A percentile compares a stretch with the other conserved stretches of the same genome.
phyloP scores from a whole-genome alignment of 2,888 invertebrate genomes.

The Drosophila aldrichi region DNA sequence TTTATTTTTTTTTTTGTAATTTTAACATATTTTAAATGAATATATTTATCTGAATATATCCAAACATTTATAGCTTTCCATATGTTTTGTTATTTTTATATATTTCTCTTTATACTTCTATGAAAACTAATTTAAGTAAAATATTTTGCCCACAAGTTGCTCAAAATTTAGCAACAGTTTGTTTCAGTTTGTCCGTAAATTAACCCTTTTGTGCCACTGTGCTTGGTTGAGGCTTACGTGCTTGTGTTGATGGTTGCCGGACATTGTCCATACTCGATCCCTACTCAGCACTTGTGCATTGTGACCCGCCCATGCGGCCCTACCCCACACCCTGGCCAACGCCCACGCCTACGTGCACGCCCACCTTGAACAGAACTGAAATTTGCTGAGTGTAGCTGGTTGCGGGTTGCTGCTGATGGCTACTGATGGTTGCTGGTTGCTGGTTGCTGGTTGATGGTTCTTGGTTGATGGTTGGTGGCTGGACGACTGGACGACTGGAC shows the following conservation, averaged over 20 bases:
- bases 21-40: too few species aligned
- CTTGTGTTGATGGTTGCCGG: slow-evolving; percentile 48
- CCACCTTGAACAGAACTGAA: slow-evolving; percentile 58
- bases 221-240: slow-evolving; percentile 15
- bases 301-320: slow-evolving; percentile 31
- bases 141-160: too few species aligned
- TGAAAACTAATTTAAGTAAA: too few species aligned
- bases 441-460: slow-evolving; percentile 30
- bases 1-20: too few species aligned
- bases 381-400: slow-evolving; percentile 70
- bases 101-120: too few species aligned
- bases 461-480: slow-evolving; percentile 55
- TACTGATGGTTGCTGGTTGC: slow-evolving; percentile 56
- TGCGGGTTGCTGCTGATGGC: slow-evolving; percentile 60
- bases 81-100: too few species aligned
- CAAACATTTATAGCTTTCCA: too few species aligned
- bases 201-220: slow-evolving; percentile 24
- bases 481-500: not conserved
- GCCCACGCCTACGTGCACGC: slow-evolving; percentile 43
- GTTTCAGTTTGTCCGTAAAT: too few species aligned
- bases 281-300: slow-evolving; percentile 52
- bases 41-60: too few species aligned
- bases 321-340: slow-evolving; percentile 2
- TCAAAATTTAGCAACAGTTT: too few species aligned
- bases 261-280: slow-evolving; percentile 47